Conservation (phyloP, 2,113 vertebrate species). For the Larimichthys crocea region DNA sequence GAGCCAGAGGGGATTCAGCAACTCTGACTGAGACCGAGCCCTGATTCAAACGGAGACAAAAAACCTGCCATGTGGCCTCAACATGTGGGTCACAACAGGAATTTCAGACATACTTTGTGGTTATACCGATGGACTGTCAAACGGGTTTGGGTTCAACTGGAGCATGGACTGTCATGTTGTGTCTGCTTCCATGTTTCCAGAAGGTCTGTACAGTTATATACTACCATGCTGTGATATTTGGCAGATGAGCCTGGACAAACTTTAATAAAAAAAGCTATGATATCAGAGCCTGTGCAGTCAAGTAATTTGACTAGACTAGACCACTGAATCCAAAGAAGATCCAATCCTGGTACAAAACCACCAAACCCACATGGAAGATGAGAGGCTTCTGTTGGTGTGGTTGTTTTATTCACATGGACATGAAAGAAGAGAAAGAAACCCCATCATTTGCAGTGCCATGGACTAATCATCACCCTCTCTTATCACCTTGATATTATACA, state of each 20-base stretch:
- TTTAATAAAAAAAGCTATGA: background rate
- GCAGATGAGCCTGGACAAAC: background rate
- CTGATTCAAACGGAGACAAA: background rate
- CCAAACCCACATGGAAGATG: background rate
- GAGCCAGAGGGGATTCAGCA: background rate
- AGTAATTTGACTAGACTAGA: background rate
- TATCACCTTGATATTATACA: background rate
- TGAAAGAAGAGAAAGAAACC: background rate
- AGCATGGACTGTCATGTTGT: background rate
- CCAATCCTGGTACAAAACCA: background rate
- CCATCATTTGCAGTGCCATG: background rate
- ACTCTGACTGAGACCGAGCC: background rate
- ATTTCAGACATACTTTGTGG: background rate
- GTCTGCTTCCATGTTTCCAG: background rate
- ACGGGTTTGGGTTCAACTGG: background rate
- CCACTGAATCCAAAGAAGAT: background rate
- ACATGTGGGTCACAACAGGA: background rate
- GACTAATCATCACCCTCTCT: background rate
- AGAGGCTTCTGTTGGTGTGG: background rate
- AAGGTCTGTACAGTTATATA: background rate
- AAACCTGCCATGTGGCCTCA: background rate
- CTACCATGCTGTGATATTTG: background rate
- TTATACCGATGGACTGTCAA: background rate
- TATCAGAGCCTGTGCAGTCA: background rate
- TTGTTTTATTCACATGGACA: background rate